These are phyloP conservation scores for Acheta domesticus DNA, from an alignment of 2,888 invertebrate species.

Conservation along the genomic window DNA sequence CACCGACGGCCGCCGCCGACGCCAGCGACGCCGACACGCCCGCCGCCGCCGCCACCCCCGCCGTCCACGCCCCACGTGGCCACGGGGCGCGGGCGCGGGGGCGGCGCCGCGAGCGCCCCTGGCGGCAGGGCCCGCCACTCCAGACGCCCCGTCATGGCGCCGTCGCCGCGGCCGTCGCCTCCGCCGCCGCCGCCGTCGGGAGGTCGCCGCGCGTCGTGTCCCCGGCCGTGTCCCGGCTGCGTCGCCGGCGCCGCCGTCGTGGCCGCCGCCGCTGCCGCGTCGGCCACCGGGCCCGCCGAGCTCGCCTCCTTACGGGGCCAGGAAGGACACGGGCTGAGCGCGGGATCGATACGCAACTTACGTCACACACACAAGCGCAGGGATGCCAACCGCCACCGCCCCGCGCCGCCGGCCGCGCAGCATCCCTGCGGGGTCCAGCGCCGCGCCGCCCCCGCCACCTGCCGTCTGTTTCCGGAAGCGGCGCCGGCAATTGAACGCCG, in stretches of 20 bases:
- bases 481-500: too few relatives aligned
- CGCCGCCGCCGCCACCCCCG: slow-evolving; percentile 21
- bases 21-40: slow-evolving; percentile 25
- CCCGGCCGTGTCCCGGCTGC: too few relatives aligned
- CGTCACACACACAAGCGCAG: slow-evolving; percentile 18
- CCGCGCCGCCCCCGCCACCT: not conserved
- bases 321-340: not conserved
- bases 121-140: slow-evolving; percentile 1
- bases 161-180: not conserved
- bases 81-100: not conserved
- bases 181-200: not conserved
- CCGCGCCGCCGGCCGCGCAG: not conserved
- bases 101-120: not conserved
- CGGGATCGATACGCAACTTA: slow-evolving; percentile 18
- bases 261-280: not conserved
- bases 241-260: not conserved
- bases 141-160: not conserved
- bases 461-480: too few relatives aligned
- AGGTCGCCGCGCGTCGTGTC: not conserved
- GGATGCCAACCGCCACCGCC: slow-evolving; percentile 8
- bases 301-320: not conserved
- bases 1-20: slow-evolving; percentile 22
- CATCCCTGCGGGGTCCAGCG: not conserved
- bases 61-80: slow-evolving; percentile 9
- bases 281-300: not conserved